These are phyloP conservation scores for Lepidocyrtinus sp. DNA, from an alignment of 2,888 invertebrate species.

Conservation along the genomic window DNA sequence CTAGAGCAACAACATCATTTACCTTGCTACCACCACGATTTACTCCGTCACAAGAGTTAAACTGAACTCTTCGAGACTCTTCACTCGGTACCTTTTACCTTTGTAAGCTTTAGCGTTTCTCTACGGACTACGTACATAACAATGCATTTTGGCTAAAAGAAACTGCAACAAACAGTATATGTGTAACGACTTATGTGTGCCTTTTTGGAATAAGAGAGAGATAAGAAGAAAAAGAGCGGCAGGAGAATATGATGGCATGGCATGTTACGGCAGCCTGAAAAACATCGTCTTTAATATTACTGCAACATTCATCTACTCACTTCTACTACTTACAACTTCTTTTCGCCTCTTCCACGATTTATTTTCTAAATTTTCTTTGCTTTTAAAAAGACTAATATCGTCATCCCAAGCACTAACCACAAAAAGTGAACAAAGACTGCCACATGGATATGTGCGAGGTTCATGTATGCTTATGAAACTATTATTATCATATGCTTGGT, in stretches of 20 bases:
- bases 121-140: neutral
- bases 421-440: slow-evolving; percentile 20
- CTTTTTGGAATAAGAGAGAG: neutral
- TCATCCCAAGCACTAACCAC: slow-evolving; percentile 15
- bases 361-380: slow-evolving; percentile 13
- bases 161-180: neutral
- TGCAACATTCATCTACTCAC: slow-evolving; percentile 28
- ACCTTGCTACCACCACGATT: slow-evolving; percentile 36
- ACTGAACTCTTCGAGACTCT: too few species aligned
- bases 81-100: neutral
- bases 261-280: slow-evolving; percentile 34
- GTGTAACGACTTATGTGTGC: slow-evolving; percentile 21
- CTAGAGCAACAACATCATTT: slow-evolving; percentile 54
- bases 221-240: slow-evolving; percentile 49
- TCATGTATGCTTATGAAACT: neutral
- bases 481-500: neutral
- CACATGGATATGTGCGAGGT: slow-evolving; percentile 32
- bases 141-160: neutral
- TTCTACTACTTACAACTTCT: slow-evolving; percentile 20
- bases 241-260: slow-evolving; percentile 19
- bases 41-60: slow-evolving; percentile 37
- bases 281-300: slow-evolving; percentile 24
- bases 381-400: slow-evolving; percentile 15
- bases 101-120: neutral
- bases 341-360: neutral